Conservation (phyloP, 1,140 invertebrate species). For the Drosophila kurseongensis region DNA sequence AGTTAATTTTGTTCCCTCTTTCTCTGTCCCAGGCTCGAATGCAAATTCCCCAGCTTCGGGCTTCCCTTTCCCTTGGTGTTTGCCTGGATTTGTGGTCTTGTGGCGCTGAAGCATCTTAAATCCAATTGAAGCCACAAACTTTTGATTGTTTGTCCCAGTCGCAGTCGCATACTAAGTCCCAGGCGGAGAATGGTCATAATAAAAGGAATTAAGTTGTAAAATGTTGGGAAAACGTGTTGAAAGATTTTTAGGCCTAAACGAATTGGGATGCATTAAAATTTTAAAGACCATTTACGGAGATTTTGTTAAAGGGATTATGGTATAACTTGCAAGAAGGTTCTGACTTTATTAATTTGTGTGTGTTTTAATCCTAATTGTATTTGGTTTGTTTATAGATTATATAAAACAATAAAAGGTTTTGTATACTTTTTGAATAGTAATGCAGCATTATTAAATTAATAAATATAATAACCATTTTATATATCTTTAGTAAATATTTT, state of each 20-base stretch:
- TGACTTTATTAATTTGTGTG: not conserved
- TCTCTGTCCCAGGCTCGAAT: conserved; percentile 53
- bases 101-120: conserved; percentile 39
- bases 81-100: conserved; percentile 35
- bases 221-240: conserved; percentile 72
- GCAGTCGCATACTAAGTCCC: not conserved
- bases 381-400: not conserved
- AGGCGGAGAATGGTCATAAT: conserved; percentile 31
- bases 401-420: no score
- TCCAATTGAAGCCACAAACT: conserved; percentile 66
- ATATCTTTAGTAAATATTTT: not conserved
- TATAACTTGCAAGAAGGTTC: no score
- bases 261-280: conserved; percentile 51
- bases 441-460: no score
- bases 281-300: conserved; percentile 45
- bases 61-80: conserved; percentile 14
- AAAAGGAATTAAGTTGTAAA: conserved; percentile 78
- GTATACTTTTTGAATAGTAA: no score
- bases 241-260: conserved; percentile 51
- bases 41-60: conserved; percentile 65
- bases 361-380: conserved; percentile 15
- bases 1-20: conserved; percentile 70
- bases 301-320: conserved; percentile 13
- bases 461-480: no score
- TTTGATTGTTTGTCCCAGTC: conserved; percentile 70